Base-by-base conservation (phyloP, 1,140 invertebrate genomes). In the Pogonomyrmex barbatus region DNA sequence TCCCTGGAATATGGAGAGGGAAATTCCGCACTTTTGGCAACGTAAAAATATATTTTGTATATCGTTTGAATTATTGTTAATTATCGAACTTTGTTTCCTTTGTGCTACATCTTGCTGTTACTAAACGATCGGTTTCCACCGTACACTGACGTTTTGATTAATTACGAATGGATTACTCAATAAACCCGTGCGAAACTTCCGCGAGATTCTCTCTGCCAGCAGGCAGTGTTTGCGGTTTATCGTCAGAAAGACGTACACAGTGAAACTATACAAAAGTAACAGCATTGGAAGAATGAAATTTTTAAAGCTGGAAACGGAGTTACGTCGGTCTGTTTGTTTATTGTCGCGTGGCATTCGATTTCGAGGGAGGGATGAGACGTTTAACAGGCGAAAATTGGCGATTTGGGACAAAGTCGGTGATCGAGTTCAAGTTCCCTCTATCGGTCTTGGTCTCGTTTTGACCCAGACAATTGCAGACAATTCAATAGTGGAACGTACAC, bases 401-500 rank as follows among this genome's bases (percentile, higher is more conserved):
- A 77, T 87, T 54, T 50, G n/a, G 60, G 54, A 88, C 47, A 77
- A 89, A 88, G 47, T 86, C 70, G 42, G 42, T 50, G 45, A 33
- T 58, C 24, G 33, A 50, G 58, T 89, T 83, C 36, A 84, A 89
- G 85, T 89, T 89, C 17, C 24, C 63, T 60, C 60, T 73, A 24
- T 82, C 63, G 52, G 12, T 82, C 58, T 71, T 71, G 45, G 65
- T 76, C 24, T 24, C 67, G 24, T 42, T 68, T 68, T 71, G 54
- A 88, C 47, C 62, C 30, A 58, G 56, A 50, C 76, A 24, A 60
- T 39, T 47, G 45, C 39, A 79, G 77, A 52, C 62, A 65, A 73
- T 82, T 82, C 79, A 24, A 82, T 82, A 47, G 54, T 33, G 30
- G 5, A 2, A 65, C 56, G 33, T 67, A 86, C 30, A 79, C 76